Percentiles rank a stretch among this genome's conserved stretches.
Evolutionary conservation across 2,113 vertebrate genomes (phyloP).

Genomic region (Salminus brasiliensis): DNA sequence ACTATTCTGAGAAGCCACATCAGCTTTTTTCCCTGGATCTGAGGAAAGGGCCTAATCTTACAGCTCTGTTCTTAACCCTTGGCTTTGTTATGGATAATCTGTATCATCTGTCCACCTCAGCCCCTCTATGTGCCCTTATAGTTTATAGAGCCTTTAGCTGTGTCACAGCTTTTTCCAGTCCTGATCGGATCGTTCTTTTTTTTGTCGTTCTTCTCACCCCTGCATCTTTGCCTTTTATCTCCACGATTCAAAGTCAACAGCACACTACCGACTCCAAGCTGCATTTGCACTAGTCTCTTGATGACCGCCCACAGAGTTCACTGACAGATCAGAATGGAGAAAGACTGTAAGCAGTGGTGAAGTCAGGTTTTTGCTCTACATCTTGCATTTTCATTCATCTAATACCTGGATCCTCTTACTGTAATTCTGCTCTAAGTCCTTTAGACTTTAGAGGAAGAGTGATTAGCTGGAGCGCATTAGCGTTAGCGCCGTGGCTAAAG

Average conservation of each 20-base stretch:
- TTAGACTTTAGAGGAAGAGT: conserved; percentile 32
- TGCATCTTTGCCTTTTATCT: background rate
- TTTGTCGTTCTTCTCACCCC: background rate
- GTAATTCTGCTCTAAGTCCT: conserved; percentile 25
- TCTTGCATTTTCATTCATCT: conserved; percentile 33
- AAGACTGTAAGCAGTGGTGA: background rate
- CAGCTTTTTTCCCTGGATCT: conserved; percentile 7
- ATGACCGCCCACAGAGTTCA: background rate
- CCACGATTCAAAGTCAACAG: background rate
- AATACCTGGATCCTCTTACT: conserved; percentile 23
- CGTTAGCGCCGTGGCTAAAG: conserved; percentile 19
- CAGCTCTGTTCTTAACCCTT: background rate
- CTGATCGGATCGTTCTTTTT: background rate
- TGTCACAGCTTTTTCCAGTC: background rate
- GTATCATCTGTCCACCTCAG: background rate
- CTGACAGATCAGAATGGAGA: conserved; percentile 17
- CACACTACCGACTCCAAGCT: background rate
- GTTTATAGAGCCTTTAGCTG: background rate
- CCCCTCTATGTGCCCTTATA: background rate
- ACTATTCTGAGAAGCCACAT: background rate
- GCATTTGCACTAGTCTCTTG: background rate
- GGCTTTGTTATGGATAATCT: background rate
- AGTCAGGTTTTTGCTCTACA: background rate
- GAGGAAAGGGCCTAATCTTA: background rate
- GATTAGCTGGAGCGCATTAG: conserved; percentile 41